phyloP scores from a whole-genome alignment of 2,113 vertebrate species.

The Sakesphorus luctuosus region DNA sequence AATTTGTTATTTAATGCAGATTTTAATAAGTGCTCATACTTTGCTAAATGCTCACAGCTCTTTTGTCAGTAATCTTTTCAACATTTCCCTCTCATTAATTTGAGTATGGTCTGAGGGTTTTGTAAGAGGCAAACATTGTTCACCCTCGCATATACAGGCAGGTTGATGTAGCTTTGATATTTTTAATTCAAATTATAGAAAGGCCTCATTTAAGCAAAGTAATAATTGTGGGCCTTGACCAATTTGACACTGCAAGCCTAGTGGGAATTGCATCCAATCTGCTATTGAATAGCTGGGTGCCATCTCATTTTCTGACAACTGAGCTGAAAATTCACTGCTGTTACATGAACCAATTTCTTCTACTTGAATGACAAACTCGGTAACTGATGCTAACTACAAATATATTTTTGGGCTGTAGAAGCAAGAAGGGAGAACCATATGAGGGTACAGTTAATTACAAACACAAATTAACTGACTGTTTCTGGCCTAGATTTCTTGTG shows the following conservation, averaged over 20 bases:
- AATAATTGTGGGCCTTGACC: constrained; percentile 52
- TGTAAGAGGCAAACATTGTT: background rate
- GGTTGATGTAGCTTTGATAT: constrained; percentile 29
- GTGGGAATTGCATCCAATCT: constrained; percentile 33
- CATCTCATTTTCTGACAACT: constrained; percentile 61
- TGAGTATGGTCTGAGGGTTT: background rate
- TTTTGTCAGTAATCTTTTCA: constrained; percentile 9
- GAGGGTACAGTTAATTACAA: constrained; percentile 71
- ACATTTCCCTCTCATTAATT: background rate
- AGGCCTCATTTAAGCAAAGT: constrained; percentile 39
- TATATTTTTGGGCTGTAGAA: constrained; percentile 8
- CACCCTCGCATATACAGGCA: background rate
- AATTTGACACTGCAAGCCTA: constrained; percentile 44
- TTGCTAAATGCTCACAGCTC: background rate
- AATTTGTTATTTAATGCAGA: background rate
- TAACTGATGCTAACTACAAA: constrained; percentile 26
- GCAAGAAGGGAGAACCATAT: constrained; percentile 31
- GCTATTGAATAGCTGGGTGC: constrained; percentile 52
- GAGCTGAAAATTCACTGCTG: constrained; percentile 61
- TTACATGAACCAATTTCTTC: constrained; percentile 31
- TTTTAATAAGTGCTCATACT: background rate
- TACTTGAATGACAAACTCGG: constrained; percentile 5
- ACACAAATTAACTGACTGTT: constrained; percentile 62
- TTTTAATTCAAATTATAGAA: constrained; percentile 56
- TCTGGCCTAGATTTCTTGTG: constrained; percentile 64